Evolutionary conservation across 2,888 invertebrate species (phyloP), one percentile per base, ranked within the genome.

Genomic region (Archaeoteleia sp.): DNA sequence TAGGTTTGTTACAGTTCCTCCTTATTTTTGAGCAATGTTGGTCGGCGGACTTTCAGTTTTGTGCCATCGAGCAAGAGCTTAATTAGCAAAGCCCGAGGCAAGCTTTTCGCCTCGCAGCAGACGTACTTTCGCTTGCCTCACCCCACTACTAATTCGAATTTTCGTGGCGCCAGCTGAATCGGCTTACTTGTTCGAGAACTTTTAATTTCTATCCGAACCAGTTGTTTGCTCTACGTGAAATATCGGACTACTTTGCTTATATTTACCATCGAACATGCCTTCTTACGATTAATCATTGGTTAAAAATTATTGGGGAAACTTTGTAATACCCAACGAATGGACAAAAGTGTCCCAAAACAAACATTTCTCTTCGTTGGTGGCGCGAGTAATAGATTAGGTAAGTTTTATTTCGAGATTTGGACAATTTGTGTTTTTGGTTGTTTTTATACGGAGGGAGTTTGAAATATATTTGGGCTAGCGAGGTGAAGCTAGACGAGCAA

Each of bases 171-270:
- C 65, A 60, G 54, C 61, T 67, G 60, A 53, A 58, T 67, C 60
- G 51, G 53, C 63, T 63, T 60, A 54, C 58, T 54, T 60, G 60
- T 54, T 54, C 51, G 34, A 12, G 42, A 70, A 70, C 63, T 70
- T 70, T 70, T 67, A 70, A 70, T 70, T 70, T 70, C 60, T 63
- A 70, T 63, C 63, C 49, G 49, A 46, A 65, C 65, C 57, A 55
- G 63, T 63, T 63, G 63, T 63, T 63, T 63, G 55, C 55, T 43
- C 55, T 63, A 20, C 60, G 49, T 61, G 39, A 67, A 60, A 61
- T 61, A 67, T 66, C 48, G 58, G 53, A 51, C 53, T 58, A 66
- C 53, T 58, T 66, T 46, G 45, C 43, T 46, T 43, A 39, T 57
- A 53, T 65, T 57, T 58, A 58, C 53, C 51, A 29, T 25, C 17